Conservation (phyloP, 2,113 vertebrate species). For the Ammodramus savannarum region DNA sequence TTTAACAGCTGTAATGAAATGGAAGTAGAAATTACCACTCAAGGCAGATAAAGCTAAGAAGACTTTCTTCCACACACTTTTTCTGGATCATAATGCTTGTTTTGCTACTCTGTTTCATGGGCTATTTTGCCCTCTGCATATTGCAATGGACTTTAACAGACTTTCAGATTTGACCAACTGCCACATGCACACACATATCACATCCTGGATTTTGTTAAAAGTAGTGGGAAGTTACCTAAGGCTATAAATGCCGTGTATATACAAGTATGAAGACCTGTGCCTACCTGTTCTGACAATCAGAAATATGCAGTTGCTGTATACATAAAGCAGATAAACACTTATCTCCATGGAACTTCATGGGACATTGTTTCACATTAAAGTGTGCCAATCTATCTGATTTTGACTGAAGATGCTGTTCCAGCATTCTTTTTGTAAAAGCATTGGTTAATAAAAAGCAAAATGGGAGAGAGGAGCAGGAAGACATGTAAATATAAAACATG, state of each 20-base stretch:
- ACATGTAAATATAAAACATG: neutral
- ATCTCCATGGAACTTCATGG: neutral
- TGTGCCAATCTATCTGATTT: neutral
- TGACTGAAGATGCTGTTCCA: neutral
- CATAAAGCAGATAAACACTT: neutral
- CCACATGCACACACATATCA: neutral
- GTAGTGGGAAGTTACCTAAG: neutral
- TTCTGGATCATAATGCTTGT: slow-evolving; percentile 38
- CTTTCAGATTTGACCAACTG: neutral
- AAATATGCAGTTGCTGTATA: neutral
- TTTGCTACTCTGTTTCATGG: slow-evolving; percentile 1
- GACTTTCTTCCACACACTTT: slow-evolving; percentile 18
- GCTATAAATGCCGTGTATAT: neutral
- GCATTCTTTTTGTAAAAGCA: neutral
- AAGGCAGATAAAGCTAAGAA: slow-evolving; percentile 60
- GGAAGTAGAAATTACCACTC: neutral
- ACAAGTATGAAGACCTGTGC: neutral
- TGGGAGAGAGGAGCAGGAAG: neutral
- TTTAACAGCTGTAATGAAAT: slow-evolving; percentile 54
- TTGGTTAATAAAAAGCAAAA: neutral
- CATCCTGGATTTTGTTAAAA: neutral
- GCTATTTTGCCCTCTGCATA: neutral
- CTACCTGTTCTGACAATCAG: neutral
- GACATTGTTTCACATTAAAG: neutral
- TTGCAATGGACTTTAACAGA: neutral